phyloP scores from a whole-genome alignment of 2,888 invertebrate species.

The Plusia festucae region DNA sequence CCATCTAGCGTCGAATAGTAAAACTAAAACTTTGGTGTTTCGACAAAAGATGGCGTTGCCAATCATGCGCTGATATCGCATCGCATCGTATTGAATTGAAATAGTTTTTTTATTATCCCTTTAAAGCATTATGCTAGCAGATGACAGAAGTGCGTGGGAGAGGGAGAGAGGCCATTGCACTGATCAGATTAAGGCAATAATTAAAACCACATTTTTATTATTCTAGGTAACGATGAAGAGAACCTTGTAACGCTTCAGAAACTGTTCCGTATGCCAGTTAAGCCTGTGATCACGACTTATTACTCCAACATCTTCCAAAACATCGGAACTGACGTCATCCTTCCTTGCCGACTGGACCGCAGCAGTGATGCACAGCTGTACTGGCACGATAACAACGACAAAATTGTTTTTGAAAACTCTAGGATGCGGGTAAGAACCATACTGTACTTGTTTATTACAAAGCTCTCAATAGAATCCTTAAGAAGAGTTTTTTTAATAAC shows the following conservation, averaged over 20 bases:
- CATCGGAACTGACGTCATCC: slow-evolving; percentile 89
- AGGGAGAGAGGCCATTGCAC: no score
- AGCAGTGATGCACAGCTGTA: slow-evolving; percentile 90
- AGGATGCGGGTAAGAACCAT: slow-evolving; percentile 80
- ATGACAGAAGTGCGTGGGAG: no score
- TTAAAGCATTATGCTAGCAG: no score
- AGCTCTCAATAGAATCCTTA: no score
- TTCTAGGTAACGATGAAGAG: slow-evolving; percentile 66
- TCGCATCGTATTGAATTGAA: no score
- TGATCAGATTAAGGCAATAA: background rate
- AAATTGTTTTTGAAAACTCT: slow-evolving; percentile 84
- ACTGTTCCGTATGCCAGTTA: slow-evolving; percentile 76
- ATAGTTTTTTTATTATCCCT: no score
- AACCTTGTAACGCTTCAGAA: slow-evolving; percentile 78
- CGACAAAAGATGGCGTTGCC: slow-evolving; percentile 32
- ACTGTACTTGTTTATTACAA: background rate
- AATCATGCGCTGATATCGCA: no score
- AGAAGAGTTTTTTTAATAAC: no score
- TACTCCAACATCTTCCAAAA: slow-evolving; percentile 88
- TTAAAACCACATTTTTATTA: background rate
- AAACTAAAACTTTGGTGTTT: slow-evolving; percentile 8
- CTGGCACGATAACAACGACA: slow-evolving; percentile 91
- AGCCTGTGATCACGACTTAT: slow-evolving; percentile 87
- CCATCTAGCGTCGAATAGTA: slow-evolving; percentile 11
- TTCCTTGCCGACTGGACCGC: slow-evolving; percentile 92